Percentiles rank a stretch among this genome's conserved stretches.
phyloP scores from a whole-genome alignment of 2,113 vertebrate genomes.

The Bubo bubo region DNA sequence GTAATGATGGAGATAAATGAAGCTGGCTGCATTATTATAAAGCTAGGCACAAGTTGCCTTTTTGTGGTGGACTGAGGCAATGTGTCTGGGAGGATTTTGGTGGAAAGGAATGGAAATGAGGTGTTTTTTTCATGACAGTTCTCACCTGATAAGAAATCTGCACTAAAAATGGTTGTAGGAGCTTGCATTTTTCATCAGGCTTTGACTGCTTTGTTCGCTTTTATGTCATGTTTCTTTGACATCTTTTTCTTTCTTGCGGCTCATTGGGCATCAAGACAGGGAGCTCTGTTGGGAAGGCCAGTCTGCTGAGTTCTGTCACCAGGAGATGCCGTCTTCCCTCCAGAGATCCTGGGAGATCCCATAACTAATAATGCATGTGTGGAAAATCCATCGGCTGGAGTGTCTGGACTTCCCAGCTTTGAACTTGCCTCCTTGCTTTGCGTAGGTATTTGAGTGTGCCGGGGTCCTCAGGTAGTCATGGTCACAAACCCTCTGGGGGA shows the following conservation, averaged over 20 bases:
- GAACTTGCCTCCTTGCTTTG: not conserved
- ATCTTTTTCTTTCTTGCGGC: not conserved
- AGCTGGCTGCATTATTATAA: not conserved
- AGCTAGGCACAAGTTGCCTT: not conserved
- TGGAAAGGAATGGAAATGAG: not conserved
- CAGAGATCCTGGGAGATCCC: not conserved
- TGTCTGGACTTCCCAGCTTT: not conserved
- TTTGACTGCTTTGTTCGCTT: not conserved
- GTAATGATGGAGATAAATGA: constrained; percentile 1
- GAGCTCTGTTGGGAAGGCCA: not conserved
- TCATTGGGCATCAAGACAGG: not conserved
- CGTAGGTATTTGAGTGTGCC: rapidly evolving
- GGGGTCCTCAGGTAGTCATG: not conserved
- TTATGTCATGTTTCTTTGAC: not conserved
- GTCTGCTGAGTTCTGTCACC: not conserved
- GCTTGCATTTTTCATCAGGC: not conserved
- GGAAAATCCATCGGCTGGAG: not conserved
- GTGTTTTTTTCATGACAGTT: not conserved
- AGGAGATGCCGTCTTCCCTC: not conserved
- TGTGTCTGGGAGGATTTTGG: not conserved
- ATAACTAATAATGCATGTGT: not conserved
- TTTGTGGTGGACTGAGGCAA: not conserved
- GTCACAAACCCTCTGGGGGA: not conserved
- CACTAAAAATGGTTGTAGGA: not conserved
- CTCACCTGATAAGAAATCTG: not conserved